These are phyloP conservation scores for Loripinus fragilis DNA, from an alignment of 2,888 invertebrate species.

Conservation along the genomic window DNA sequence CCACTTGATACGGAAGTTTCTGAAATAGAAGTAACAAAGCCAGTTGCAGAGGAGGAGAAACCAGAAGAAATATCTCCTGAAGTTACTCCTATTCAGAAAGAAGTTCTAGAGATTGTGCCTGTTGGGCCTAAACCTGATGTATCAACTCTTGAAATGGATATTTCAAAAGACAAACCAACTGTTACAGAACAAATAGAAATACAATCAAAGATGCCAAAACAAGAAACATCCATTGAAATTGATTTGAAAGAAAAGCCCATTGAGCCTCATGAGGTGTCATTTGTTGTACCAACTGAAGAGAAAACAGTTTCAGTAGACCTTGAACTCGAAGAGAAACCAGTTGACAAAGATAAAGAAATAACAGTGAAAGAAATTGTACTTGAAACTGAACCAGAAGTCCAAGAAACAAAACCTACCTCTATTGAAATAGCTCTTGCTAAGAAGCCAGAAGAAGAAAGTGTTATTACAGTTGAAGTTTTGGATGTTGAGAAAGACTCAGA, in stretches of 20 bases:
- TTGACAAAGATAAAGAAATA: conserved; percentile 22
- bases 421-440: conserved; percentile 22
- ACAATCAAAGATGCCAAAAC: conserved; percentile 15
- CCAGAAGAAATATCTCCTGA: conserved; percentile 2
- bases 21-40: conserved; percentile 37
- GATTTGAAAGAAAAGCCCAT: conserved; percentile 21
- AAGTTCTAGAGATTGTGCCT: conserved; percentile 12
- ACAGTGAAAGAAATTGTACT: not conserved
- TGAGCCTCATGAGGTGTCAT: conserved; percentile 1
- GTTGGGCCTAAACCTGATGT: conserved; percentile 1
- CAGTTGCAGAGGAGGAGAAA: conserved; percentile 4
- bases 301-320: conserved; percentile 11
- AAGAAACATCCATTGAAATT: conserved; percentile 24
- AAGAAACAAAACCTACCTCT: conserved; percentile 24
- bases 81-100: conserved; percentile 24
- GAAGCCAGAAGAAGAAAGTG: conserved; percentile 28
- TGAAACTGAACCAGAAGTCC: conserved; percentile 20
- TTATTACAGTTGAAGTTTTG: conserved; percentile 7
- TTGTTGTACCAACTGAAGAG: conserved; percentile 18
- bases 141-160: conserved; percentile 14
- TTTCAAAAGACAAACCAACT: too few relatives aligned
- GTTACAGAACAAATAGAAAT: conserved; percentile 18
- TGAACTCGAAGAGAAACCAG: conserved; percentile 11
- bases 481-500: too few relatives aligned
- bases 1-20: not conserved